phyloP scores from a whole-genome alignment of 1,140 invertebrate species.

The Caenorhabditis remanei region DNA sequence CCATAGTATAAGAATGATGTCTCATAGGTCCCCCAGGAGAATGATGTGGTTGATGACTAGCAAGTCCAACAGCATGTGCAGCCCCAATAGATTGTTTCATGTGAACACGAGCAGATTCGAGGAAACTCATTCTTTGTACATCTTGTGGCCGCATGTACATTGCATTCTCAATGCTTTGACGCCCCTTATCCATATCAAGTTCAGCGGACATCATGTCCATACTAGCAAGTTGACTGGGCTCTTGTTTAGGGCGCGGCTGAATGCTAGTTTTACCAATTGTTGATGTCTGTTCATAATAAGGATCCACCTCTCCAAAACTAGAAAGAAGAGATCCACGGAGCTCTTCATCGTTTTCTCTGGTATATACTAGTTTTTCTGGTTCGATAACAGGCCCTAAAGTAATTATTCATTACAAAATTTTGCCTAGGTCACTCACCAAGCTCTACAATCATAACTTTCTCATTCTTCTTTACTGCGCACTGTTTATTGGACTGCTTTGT shows the following conservation, averaged over 20 bases:
- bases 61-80: constrained; percentile 36
- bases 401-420: not conserved
- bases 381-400: constrained; percentile 5
- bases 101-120: constrained; percentile 11
- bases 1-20: constrained; percentile 5
- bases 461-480: not conserved
- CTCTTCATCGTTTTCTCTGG: constrained; percentile 17
- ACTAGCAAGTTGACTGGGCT: constrained; percentile 23
- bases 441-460: not conserved
- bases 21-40: constrained; percentile 17
- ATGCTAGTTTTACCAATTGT: constrained; percentile 25
- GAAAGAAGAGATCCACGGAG: not conserved
- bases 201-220: constrained; percentile 34
- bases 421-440: not conserved
- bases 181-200: not conserved
- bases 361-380: not conserved
- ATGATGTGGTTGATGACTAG: not conserved
- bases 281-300: not conserved
- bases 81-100: constrained; percentile 45
- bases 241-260: constrained; percentile 39
- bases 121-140: not conserved
- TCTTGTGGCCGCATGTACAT: not conserved
- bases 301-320: constrained; percentile 40
- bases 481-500: not conserved
- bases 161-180: not conserved